Percentiles rank a stretch among this genome's conserved stretches.
Conservation (phyloP, 92 coral and sea anemone species). For the Porites divaricata region DNA sequence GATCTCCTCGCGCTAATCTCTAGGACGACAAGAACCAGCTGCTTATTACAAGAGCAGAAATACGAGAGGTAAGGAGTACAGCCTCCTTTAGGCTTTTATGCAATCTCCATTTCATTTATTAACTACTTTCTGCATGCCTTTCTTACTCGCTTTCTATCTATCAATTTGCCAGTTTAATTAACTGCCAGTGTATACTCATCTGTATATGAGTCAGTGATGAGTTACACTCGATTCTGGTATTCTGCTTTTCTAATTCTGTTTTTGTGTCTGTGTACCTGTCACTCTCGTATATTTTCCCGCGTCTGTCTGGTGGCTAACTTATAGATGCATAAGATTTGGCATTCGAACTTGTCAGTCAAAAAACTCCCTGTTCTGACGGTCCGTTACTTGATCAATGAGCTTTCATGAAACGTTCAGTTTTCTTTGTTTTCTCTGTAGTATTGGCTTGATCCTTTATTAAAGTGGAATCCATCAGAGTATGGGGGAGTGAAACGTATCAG, state of each 20-base stretch:
- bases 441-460: constrained; percentile 75
- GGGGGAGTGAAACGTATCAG: constrained; percentile 60
- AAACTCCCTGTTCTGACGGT: too few relatives aligned
- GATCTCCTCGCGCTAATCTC: background rate
- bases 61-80: constrained; percentile 57
- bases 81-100: background rate
- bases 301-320: too few relatives aligned
- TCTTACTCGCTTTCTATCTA: background rate
- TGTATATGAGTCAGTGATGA: background rate
- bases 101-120: too few relatives aligned
- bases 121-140: too few relatives aligned
- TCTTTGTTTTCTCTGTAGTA: constrained; percentile 32
- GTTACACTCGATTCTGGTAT: too few relatives aligned
- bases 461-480: constrained; percentile 80
- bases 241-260: too few relatives aligned
- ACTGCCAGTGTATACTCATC: background rate
- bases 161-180: background rate
- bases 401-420: too few relatives aligned
- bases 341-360: too few relatives aligned
- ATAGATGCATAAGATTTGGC: too few relatives aligned
- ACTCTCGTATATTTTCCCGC: too few relatives aligned
- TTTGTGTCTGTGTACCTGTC: too few relatives aligned
- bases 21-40: constrained; percentile 87
- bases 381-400: too few relatives aligned
- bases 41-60: constrained; percentile 69